phyloP scores from a whole-genome alignment of 37 sponge, comb jelly and placozoan genomes.

The Geodia barretti region DNA sequence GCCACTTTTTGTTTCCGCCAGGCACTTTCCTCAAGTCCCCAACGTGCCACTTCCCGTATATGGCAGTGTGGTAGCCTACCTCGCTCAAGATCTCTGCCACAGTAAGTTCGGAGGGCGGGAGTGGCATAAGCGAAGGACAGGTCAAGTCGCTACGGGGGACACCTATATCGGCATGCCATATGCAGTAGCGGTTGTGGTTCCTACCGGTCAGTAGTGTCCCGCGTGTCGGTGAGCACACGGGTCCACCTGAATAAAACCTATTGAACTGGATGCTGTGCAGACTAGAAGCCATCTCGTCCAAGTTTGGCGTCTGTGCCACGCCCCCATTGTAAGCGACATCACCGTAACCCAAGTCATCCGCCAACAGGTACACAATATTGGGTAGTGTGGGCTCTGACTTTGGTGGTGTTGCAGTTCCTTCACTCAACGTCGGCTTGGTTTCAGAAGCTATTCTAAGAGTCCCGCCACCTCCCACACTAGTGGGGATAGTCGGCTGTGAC shows the following conservation, averaged over 20 bases:
- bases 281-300: conserved; percentile 50
- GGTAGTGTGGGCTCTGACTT: too few relatives aligned
- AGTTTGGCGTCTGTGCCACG: conserved; percentile 37
- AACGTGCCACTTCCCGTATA: conserved; percentile 20
- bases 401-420: too few relatives aligned
- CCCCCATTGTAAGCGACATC: conserved; percentile 70
- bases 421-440: too few relatives aligned
- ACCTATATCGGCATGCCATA: conserved; percentile 62
- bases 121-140: conserved; percentile 21
- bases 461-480: too few relatives aligned
- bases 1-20: conserved; percentile 16
- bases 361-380: conserved; percentile 47
- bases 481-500: too few relatives aligned
- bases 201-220: conserved; percentile 69
- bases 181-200: conserved; percentile 73
- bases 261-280: conserved; percentile 31
- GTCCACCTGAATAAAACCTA: conserved; percentile 57
- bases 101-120: conserved; percentile 29
- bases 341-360: conserved; percentile 77
- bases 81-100: conserved; percentile 7
- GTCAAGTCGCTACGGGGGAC: conserved; percentile 11
- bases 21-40: conserved; percentile 12
- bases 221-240: conserved; percentile 71
- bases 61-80: conserved; percentile 6
- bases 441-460: too few relatives aligned